phyloP scores from a whole-genome alignment of 2,797 vertebrate species.

The Aeoliscus strigatus region DNA sequence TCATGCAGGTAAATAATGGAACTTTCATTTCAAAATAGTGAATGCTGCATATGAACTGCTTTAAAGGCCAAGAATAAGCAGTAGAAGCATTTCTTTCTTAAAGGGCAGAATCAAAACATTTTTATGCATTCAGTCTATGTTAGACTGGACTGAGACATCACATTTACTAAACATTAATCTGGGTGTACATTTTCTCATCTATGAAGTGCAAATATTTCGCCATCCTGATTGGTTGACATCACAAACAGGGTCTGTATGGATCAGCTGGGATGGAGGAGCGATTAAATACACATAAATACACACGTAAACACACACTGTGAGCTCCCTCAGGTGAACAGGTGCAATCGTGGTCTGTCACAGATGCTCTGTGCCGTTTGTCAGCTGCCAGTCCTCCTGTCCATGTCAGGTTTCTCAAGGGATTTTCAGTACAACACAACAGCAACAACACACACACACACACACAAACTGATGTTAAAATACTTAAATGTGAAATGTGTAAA shows the following conservation, averaged over 20 bases:
- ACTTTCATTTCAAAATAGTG: not conserved
- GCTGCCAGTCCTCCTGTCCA: slow-evolving; percentile 69
- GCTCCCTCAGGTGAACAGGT: slow-evolving; percentile 73
- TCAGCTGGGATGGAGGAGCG: slow-evolving; percentile 56
- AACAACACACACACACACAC: slow-evolving; percentile 15
- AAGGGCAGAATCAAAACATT: too few relatives aligned
- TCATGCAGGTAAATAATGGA: slow-evolving; percentile 29
- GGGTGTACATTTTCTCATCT: slow-evolving; percentile 50
- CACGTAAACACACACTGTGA: slow-evolving; percentile 46
- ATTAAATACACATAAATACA: slow-evolving; percentile 51
- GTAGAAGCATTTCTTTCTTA: slow-evolving; percentile 1
- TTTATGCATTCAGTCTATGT: slow-evolving; percentile 3
- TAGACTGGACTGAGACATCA: slow-evolving; percentile 25
- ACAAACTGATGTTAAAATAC: too few relatives aligned
- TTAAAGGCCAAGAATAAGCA: not conserved
- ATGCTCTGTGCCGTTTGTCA: slow-evolving; percentile 61
- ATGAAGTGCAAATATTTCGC: slow-evolving; percentile 61
- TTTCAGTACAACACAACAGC: slow-evolving; percentile 35
- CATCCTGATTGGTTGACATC: slow-evolving; percentile 53
- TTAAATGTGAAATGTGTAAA: too few relatives aligned
- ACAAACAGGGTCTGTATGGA: slow-evolving; percentile 18
- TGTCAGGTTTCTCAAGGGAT: slow-evolving; percentile 37
- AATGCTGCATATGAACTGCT: not conserved
- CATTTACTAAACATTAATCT: slow-evolving; percentile 54
- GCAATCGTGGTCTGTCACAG: slow-evolving; percentile 63